phyloP scores from a whole-genome alignment of 53 echinoderm and acorn worm species.

The Luidia sarsii region DNA sequence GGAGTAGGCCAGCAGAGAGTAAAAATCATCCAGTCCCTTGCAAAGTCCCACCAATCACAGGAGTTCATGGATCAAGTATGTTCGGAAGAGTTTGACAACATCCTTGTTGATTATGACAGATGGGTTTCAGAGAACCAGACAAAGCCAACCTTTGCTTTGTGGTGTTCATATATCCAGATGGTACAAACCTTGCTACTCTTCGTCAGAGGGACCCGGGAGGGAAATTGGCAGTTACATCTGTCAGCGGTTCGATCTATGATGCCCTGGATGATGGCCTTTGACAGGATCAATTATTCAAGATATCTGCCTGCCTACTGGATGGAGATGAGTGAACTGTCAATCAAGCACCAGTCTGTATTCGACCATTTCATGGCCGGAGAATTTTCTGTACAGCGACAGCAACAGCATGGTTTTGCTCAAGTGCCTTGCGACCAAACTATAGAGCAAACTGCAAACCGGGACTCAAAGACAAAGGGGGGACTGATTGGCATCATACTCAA shows the following conservation, averaged over 20 bases:
- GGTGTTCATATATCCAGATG: slow-evolving; percentile 71
- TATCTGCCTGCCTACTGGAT: slow-evolving; percentile 72
- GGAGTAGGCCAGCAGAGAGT: too few species aligned
- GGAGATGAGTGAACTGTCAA: slow-evolving; percentile 55
- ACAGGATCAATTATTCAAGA: slow-evolving; percentile 67
- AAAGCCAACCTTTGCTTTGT: slow-evolving; percentile 62
- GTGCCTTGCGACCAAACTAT: slow-evolving; percentile 68
- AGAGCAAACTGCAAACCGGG: slow-evolving; percentile 73
- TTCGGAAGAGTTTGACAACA: too few species aligned
- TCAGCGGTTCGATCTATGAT: slow-evolving; percentile 50
- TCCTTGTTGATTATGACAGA: background rate
- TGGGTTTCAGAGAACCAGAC: slow-evolving; percentile 3
- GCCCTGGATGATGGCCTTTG: slow-evolving; percentile 69
- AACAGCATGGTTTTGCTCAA: slow-evolving; percentile 52
- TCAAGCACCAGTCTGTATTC: slow-evolving; percentile 50
- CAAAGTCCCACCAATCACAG: slow-evolving; percentile 12
- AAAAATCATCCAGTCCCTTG: background rate
- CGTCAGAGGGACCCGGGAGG: slow-evolving; percentile 54
- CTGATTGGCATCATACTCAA: slow-evolving; percentile 54
- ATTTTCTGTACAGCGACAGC: slow-evolving; percentile 75
- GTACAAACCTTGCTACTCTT: slow-evolving; percentile 66
- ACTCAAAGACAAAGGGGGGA: slow-evolving; percentile 75
- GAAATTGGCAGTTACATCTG: slow-evolving; percentile 68
- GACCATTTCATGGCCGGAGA: slow-evolving; percentile 40
- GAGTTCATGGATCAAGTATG: too few species aligned